A percentile compares a stretch with the other conserved stretches of the same genome.
phyloP scores from a whole-genome alignment of 2,888 invertebrate genomes.

The Acholoe squamosa region DNA sequence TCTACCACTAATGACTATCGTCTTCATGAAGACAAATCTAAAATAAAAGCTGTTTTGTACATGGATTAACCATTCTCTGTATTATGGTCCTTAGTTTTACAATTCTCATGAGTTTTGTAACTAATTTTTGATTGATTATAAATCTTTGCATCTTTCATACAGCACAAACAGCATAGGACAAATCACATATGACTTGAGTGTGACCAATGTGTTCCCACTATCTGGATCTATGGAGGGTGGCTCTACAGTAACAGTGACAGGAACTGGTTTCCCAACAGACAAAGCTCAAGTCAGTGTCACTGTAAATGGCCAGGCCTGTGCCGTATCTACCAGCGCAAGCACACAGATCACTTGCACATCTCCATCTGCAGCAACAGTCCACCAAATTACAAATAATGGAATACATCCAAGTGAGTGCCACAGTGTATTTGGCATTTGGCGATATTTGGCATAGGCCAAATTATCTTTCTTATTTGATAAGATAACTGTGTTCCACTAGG shows the following conservation, averaged over 20 bases:
- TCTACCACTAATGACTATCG: no score
- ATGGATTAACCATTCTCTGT: no score
- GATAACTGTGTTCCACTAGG: no score
- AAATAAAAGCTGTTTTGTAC: no score
- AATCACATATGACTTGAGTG: slow-evolving; percentile 66
- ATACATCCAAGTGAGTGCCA: slow-evolving; percentile 63
- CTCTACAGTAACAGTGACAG: slow-evolving; percentile 73
- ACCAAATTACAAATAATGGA: slow-evolving; percentile 62
- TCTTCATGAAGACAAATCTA: no score
- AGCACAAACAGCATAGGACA: slow-evolving; percentile 69
- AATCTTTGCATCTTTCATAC: not conserved
- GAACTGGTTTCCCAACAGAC: slow-evolving; percentile 73
- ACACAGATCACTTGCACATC: slow-evolving; percentile 53
- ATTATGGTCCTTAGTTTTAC: no score
- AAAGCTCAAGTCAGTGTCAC: not conserved
- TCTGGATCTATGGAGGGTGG: slow-evolving; percentile 70
- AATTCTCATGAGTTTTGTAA: no score
- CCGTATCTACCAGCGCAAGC: not conserved
- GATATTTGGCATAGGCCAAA: no score
- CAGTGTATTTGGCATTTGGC: no score
- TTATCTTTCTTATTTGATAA: no score
- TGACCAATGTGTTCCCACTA: slow-evolving; percentile 69
- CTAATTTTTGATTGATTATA: no score
- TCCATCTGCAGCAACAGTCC: not conserved
- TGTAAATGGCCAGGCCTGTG: slow-evolving; percentile 50